Conservation (phyloP, 2,113 vertebrate species). For the Hipposideros armiger region DNA sequence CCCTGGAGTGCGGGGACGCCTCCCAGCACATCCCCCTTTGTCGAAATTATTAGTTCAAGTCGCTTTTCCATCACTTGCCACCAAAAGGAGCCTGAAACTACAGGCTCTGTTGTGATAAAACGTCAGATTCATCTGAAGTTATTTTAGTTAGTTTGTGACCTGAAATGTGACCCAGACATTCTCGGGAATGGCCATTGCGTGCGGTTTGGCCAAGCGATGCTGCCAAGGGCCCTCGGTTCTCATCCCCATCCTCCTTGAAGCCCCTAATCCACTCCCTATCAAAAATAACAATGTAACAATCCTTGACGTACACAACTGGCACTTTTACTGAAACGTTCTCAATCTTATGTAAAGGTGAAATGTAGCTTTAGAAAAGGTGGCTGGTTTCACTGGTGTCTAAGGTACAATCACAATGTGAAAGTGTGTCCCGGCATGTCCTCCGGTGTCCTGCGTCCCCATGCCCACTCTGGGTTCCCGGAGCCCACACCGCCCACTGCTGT, state of each 20-base stretch:
- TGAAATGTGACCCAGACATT: rapidly evolving
- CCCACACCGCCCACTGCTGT: background rate
- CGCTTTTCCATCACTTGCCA: background rate
- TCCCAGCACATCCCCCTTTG: too few species aligned
- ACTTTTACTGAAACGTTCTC: too few species aligned
- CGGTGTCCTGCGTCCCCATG: rapidly evolving
- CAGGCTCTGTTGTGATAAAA: background rate
- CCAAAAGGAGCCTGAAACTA: background rate
- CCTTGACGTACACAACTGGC: rapidly evolving
- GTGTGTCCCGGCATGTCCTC: rapidly evolving
- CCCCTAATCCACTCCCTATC: background rate
- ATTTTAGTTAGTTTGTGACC: too few species aligned
- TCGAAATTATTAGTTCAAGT: background rate
- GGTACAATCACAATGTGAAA: too few species aligned
- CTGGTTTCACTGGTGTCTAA: rapidly evolving
- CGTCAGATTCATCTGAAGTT: too few species aligned
- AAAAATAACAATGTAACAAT: rapidly evolving
- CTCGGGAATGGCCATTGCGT: rapidly evolving
- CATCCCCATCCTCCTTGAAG: rapidly evolving
- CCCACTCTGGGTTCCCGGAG: background rate
- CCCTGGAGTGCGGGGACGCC: background rate
- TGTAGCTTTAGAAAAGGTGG: background rate
- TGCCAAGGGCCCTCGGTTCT: background rate
- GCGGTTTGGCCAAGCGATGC: rapidly evolving
- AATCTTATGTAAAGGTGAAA: too few species aligned